These are phyloP conservation scores for Cynaeus angustus DNA, from an alignment of 2,888 invertebrate genomes.

Conservation along the genomic window DNA sequence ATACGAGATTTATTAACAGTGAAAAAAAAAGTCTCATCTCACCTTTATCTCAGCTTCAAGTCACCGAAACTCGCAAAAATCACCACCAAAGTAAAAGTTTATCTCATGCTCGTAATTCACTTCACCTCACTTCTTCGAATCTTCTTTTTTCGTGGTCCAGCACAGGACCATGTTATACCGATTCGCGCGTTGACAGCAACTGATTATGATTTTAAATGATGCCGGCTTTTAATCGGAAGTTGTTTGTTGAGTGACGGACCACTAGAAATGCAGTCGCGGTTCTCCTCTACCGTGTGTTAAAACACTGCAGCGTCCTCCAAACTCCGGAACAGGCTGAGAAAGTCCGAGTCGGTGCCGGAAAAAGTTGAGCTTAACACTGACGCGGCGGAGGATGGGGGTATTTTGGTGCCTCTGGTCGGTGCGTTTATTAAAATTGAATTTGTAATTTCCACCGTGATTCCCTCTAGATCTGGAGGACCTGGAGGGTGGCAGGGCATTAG, in stretches of 20 bases:
- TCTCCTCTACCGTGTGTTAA: slow-evolving; percentile 20
- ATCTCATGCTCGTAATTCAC: slow-evolving; percentile 8
- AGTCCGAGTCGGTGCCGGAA: slow-evolving; percentile 13
- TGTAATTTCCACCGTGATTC: slow-evolving; percentile 1
- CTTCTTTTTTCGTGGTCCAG: neutral
- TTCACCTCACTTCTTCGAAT: neutral
- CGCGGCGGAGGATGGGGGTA: neutral
- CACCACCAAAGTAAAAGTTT: slow-evolving; percentile 5
- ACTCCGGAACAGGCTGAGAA: slow-evolving; percentile 18
- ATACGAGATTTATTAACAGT: too few relatives aligned
- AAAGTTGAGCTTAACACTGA: slow-evolving; percentile 17
- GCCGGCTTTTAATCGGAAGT: slow-evolving; percentile 58
- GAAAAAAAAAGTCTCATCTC: neutral
- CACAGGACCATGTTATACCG: slow-evolving; percentile 25
- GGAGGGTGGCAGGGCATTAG: slow-evolving; percentile 32
- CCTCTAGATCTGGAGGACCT: slow-evolving; percentile 34
- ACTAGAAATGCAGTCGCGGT: slow-evolving; percentile 39
- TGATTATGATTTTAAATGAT: slow-evolving; percentile 53
- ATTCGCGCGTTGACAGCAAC: slow-evolving; percentile 50
- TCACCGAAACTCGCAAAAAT: neutral
- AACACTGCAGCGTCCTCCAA: slow-evolving; percentile 28
- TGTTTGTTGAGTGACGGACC: slow-evolving; percentile 53
- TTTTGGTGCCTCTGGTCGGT: neutral
- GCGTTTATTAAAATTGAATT: slow-evolving; percentile 14
- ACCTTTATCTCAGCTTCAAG: neutral